phyloP scores from a whole-genome alignment of 2,888 invertebrate genomes.

The Hoplodrina ambigua region DNA sequence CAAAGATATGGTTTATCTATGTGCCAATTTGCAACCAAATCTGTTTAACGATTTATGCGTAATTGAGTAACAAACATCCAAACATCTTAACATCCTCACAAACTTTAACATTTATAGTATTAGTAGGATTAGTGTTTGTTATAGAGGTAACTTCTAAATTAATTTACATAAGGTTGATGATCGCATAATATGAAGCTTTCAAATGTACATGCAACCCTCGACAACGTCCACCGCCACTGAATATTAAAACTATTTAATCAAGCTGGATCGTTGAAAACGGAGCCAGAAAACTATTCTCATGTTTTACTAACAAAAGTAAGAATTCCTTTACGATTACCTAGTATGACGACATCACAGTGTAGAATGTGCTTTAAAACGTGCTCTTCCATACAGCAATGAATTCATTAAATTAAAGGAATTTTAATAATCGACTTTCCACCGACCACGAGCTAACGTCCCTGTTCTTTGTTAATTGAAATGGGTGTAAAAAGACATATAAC shows the following conservation, averaged over 20 bases:
- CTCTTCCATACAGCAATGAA: background rate
- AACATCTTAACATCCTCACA: no score
- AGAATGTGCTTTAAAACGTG: background rate
- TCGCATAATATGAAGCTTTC: background rate
- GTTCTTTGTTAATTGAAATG: background rate
- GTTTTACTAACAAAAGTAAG: background rate
- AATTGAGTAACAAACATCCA: no score
- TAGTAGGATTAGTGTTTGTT: background rate
- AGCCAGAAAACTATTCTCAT: background rate
- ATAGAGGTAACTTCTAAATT: background rate
- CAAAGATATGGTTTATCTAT: no score
- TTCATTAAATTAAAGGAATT: background rate
- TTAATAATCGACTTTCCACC: slow-evolving; percentile 2
- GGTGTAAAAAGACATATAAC: background rate
- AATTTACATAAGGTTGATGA: background rate
- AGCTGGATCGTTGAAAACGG: background rate
- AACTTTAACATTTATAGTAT: no score
- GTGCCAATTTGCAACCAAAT: no score
- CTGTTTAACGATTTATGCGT: no score
- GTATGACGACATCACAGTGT: background rate
- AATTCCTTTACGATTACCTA: slow-evolving; percentile 4
- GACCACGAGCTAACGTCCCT: background rate
- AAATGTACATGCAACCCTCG: background rate
- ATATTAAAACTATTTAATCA: background rate
- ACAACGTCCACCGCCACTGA: background rate